Evolutionary conservation across 2,113 vertebrate genomes (phyloP), one percentile per base, ranked within the genome.

Genomic region (Indicator indicator): DNA sequence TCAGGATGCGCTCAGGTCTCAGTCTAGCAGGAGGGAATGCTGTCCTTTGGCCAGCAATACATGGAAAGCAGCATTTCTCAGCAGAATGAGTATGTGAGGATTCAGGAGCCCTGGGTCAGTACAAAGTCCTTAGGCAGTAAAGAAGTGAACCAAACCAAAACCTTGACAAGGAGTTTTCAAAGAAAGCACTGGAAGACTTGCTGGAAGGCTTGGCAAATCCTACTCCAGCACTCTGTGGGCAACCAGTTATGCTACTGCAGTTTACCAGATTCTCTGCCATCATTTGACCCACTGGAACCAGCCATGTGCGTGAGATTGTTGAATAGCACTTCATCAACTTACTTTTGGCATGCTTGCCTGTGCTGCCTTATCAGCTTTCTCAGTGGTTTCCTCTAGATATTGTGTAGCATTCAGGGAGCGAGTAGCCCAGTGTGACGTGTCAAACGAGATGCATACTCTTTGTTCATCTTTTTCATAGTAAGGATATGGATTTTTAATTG

Each of bases 311-410:
- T 93, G 88, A 93, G 90, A 95, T 16, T 58, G 20, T 56, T 64
- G 73, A 88, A 59, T 30, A 77, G 70, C 86, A 64, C 83, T 94
- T 94, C 55, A 58, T 87, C 2, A 4, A 2, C 63, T 83, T 46
- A 28, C 60, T 90, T 88, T 64, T 96, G 96, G 94, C 96, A 64
- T 74, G 67, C 26, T 87, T 3, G 4, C 60, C 87, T 64, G 8
- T 65, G 82, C 73, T 86, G 85, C 87, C 88, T 93, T 96, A 96
- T 92, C 93, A 93, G 79, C 62, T 8, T 91, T 90, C 94, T 95
- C 94, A 93, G 91, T 40, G 79, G 60, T 96, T 97, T 97, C 94
- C 91, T 95, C 65, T n/a, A 62, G 86, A 87, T 76, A 89, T 50
- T 79, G 55, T 89, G 71, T 46, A 36, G 74, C 5, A 4, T 69